phyloP scores from a whole-genome alignment of 1,140 invertebrate species.

The Drosophila takahashii region DNA sequence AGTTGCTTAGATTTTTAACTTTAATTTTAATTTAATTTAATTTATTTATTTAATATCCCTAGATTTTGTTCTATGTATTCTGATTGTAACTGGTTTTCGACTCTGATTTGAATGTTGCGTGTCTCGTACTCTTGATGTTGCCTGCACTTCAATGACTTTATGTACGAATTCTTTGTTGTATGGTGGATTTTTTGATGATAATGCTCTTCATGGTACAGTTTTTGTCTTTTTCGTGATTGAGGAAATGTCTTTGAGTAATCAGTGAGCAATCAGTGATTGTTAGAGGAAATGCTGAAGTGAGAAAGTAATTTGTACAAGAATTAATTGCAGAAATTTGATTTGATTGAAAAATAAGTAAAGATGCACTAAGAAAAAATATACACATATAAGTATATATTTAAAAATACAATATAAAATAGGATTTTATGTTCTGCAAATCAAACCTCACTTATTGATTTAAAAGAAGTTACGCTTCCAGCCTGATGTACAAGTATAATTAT shows the following conservation, averaged over 20 bases:
- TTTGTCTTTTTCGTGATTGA: conserved; percentile 12
- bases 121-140: conserved; percentile 17
- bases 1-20: too few relatives aligned
- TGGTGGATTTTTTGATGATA: conserved; percentile 8
- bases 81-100: conserved; percentile 57
- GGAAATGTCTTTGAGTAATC: conserved; percentile 28
- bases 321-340: conserved; percentile 1
- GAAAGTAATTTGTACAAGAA: conserved; percentile 18
- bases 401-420: too few relatives aligned
- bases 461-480: too few relatives aligned
- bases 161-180: conserved; percentile 23
- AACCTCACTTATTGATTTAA: too few relatives aligned
- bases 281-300: conserved; percentile 20
- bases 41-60: neutral
- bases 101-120: conserved; percentile 78
- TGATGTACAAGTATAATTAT: neutral
- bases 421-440: too few relatives aligned
- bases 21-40: neutral
- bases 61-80: conserved; percentile 12
- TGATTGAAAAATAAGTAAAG: conserved; percentile 3
- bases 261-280: conserved; percentile 9
- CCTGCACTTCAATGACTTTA: conserved; percentile 46
- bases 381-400: neutral
- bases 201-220: conserved; percentile 20
- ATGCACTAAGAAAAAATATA: neutral